Conservation (phyloP, 2,888 invertebrate species). For the Plebejus anna region DNA sequence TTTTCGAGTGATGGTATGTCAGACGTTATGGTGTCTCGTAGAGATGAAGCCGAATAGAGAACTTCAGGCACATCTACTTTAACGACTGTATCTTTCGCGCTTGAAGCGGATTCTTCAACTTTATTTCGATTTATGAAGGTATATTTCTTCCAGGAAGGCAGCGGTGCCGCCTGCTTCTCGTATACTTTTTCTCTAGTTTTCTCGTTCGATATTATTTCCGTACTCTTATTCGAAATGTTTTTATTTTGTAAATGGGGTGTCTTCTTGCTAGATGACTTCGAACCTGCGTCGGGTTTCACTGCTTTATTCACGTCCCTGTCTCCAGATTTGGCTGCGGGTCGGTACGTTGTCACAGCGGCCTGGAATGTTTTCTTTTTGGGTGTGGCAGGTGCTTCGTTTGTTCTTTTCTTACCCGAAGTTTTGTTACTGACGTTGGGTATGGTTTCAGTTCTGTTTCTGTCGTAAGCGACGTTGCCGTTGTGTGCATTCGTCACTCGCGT, state of each 20-base stretch:
- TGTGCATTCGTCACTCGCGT: not conserved
- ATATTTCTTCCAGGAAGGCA: slow-evolving; percentile 37
- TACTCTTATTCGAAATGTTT: not conserved
- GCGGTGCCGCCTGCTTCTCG: slow-evolving; percentile 3
- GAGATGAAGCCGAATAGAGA: slow-evolving; percentile 38
- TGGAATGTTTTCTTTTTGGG: not conserved
- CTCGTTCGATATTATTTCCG: not conserved
- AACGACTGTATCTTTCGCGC: slow-evolving; percentile 39
- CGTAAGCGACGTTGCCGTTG: slow-evolving; percentile 8
- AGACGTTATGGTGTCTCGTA: slow-evolving; percentile 46
- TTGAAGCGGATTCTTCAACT: slow-evolving; percentile 30
- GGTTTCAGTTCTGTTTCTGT: not conserved
- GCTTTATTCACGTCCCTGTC: not conserved
- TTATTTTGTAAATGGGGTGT: slow-evolving; percentile 16
- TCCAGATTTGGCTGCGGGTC: not conserved
- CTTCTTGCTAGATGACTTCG: slow-evolving; percentile 1
- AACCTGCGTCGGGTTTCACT: not conserved
- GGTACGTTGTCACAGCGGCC: not conserved
- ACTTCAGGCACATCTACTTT: slow-evolving; percentile 47
- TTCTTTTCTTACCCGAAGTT: not conserved
- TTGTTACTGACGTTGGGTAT: not conserved
- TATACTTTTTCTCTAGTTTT: slow-evolving; percentile 12
- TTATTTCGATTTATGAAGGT: slow-evolving; percentile 48
- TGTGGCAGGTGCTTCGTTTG: not conserved
- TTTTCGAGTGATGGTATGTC: slow-evolving; percentile 47